Percentiles rank a stretch among this genome's conserved stretches.
phyloP scores from a whole-genome alignment of 1,140 invertebrate species.

The Coenobita brevimanus region DNA sequence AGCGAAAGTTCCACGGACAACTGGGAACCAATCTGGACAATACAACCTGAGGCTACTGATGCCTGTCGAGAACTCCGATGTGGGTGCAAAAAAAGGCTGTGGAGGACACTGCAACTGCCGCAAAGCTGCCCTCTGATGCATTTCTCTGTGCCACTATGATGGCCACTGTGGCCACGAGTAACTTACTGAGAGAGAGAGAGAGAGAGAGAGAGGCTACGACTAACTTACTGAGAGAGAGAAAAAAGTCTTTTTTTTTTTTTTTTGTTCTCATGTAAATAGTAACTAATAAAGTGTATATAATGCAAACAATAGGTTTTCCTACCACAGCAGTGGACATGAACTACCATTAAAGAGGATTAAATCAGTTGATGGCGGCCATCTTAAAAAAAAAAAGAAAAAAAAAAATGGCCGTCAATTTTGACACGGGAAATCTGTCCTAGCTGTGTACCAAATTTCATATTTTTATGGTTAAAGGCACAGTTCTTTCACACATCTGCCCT shows the following conservation, averaged over 20 bases:
- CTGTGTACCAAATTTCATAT: neutral
- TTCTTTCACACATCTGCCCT: neutral
- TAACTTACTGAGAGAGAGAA: neutral
- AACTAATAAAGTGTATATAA: constrained; percentile 19
- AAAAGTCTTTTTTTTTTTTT: neutral
- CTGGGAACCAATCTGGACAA: constrained; percentile 22
- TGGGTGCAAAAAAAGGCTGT: neutral
- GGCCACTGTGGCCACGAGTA: constrained; percentile 1
- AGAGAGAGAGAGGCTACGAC: neutral
- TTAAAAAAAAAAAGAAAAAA: neutral
- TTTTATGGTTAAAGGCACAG: constrained; percentile 9
- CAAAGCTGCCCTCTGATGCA: constrained; percentile 29
- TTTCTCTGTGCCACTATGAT: constrained; percentile 14
- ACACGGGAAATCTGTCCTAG: neutral
- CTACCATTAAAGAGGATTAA: neutral
- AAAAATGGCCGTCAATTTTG: neutral
- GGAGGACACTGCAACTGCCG: constrained; percentile 2
- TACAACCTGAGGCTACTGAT: constrained; percentile 6
- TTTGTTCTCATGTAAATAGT: neutral
- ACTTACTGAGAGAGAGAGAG: neutral
- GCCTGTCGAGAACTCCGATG: constrained; percentile 13
- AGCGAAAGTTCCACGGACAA: constrained; percentile 11
- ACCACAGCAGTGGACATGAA: neutral
- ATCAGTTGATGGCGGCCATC: neutral
- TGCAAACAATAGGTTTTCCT: constrained; percentile 18